These are phyloP conservation scores for Mya arenaria DNA, from an alignment of 1,140 invertebrate species.

Conservation along the genomic window DNA sequence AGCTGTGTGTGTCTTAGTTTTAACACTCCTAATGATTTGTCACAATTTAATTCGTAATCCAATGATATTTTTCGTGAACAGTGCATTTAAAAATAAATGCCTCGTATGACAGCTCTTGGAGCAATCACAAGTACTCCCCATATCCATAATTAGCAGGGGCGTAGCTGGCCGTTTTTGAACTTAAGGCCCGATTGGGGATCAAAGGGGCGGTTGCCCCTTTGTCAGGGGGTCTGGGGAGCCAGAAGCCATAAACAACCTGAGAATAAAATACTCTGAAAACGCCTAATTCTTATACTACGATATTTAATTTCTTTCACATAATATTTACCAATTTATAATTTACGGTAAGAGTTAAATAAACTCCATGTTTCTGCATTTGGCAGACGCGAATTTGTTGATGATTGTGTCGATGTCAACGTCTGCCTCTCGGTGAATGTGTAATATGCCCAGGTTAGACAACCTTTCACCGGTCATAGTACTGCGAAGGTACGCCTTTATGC, in stretches of 20 bases:
- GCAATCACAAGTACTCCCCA: too few species aligned
- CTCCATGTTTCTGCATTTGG: conserved; percentile 4
- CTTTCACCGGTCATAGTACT: neutral
- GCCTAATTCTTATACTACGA: neutral
- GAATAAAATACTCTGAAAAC: too few species aligned
- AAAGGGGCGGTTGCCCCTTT: conserved; percentile 21
- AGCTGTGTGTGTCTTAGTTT: too few species aligned
- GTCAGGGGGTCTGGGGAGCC: neutral
- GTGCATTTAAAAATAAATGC: too few species aligned
- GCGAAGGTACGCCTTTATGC: neutral
- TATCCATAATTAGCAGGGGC: too few species aligned
- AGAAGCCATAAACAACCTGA: neutral
- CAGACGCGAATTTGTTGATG: conserved; percentile 8
- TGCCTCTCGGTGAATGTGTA: conserved; percentile 7
- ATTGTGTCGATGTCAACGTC: conserved; percentile 4
- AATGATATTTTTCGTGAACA: too few species aligned
- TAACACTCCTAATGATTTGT: too few species aligned
- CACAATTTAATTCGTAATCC: too few species aligned
- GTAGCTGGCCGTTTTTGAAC: conserved; percentile 9
- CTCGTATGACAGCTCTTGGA: too few species aligned
- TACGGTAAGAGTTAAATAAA: neutral
- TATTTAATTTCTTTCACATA: conserved; percentile 10
- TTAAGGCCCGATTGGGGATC: too few species aligned
- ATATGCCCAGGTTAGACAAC: conserved; percentile 5
- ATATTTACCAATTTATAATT: neutral